Percentiles rank a stretch among this genome's conserved stretches.
These are phyloP conservation scores for Leptinotarsa peninsularis DNA, from an alignment of 2,888 invertebrate genomes.

Conservation along the genomic window DNA sequence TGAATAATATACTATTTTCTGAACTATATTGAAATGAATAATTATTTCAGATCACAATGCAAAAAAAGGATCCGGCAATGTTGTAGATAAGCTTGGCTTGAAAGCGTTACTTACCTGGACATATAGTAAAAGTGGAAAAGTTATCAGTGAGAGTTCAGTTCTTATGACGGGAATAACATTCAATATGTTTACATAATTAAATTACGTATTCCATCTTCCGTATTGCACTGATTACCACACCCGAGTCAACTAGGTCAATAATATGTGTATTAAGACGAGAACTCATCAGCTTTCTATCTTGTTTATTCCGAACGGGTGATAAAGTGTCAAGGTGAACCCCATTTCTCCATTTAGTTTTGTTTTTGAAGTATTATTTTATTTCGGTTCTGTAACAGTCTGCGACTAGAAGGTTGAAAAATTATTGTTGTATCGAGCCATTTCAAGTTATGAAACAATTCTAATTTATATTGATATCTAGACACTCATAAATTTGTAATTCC, in stretches of 20 bases:
- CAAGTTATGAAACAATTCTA: no score
- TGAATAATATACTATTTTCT: no score
- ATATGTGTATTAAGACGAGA: constrained; percentile 14
- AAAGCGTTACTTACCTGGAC: not conserved
- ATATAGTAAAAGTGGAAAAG: constrained; percentile 10
- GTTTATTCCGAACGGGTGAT: not conserved
- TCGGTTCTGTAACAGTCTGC: not conserved
- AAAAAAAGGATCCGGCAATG: no score
- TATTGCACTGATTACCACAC: constrained; percentile 11
- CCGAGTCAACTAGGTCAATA: constrained; percentile 17
- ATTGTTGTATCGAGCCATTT: no score
- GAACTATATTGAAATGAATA: no score
- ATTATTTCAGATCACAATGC: no score
- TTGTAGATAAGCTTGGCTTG: no score
- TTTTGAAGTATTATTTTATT: not conserved
- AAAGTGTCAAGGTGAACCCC: not conserved
- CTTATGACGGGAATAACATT: constrained; percentile 1
- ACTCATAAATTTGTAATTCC: no score
- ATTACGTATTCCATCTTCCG: constrained; percentile 20
- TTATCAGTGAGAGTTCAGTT: constrained; percentile 18
- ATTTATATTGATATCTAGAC: no score
- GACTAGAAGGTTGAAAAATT: not conserved
- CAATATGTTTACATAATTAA: constrained; percentile 18
- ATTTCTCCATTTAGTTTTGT: not conserved
- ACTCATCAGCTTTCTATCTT: constrained; percentile 5